Conservation (phyloP, 2,888 invertebrate species). For the Caenorhabditis panamensis region DNA sequence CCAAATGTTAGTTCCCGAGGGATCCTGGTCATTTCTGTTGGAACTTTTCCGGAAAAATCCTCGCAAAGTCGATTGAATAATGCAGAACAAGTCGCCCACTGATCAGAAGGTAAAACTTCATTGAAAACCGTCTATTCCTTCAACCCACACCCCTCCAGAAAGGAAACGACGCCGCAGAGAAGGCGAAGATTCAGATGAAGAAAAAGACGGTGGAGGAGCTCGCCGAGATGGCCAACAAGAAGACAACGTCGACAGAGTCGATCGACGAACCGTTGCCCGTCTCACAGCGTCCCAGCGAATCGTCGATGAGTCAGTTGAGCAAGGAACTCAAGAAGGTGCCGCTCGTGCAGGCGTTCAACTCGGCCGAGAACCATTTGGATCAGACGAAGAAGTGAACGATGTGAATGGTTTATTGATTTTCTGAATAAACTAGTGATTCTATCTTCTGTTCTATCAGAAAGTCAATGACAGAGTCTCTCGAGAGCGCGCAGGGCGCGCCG, state of each 20-base stretch:
- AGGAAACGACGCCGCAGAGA: constrained; percentile 19
- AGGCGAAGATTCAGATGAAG: constrained; percentile 34
- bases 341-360: constrained; percentile 39
- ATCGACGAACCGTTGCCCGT: constrained; percentile 39
- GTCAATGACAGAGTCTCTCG: no score
- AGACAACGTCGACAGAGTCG: constrained; percentile 38
- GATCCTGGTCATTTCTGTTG: background rate
- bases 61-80: constrained; percentile 23
- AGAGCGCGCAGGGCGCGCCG: no score
- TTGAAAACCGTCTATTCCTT: no score
- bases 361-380: constrained; percentile 43
- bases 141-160: no score
- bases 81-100: constrained; percentile 25
- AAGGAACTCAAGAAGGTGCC: constrained; percentile 37
- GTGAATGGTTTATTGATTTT: background rate
- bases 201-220: constrained; percentile 49
- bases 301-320: constrained; percentile 35
- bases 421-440: no score
- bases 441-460: background rate
- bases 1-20: no score
- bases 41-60: constrained; percentile 12
- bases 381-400: constrained; percentile 11
- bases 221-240: constrained; percentile 27
- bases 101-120: background rate
- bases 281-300: constrained; percentile 32